Conservation (phyloP, 2,113 vertebrate species). For the Callospermophilus lateralis region DNA sequence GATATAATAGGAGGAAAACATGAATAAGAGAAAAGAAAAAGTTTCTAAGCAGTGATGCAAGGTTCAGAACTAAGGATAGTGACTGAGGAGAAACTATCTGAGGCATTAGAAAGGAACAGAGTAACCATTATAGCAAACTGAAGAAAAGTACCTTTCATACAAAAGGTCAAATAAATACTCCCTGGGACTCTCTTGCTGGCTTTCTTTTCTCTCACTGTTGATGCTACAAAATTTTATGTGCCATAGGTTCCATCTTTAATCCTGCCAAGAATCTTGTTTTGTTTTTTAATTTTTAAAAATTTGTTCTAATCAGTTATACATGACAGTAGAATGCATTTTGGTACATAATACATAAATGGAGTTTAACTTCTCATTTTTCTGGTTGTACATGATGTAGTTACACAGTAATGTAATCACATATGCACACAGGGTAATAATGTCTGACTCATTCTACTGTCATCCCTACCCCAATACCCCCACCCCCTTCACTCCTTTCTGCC, state of each 20-base stretch:
- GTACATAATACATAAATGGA: too few species aligned
- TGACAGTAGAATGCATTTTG: too few species aligned
- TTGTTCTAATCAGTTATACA: too few species aligned
- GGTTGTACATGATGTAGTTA: too few species aligned
- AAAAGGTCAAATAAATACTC: neutral
- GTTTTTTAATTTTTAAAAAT: neutral
- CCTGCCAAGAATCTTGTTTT: neutral
- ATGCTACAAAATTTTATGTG: neutral
- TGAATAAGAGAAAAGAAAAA: neutral
- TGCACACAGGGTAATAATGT: too few species aligned
- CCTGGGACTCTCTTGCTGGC: neutral
- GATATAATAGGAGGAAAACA: neutral
- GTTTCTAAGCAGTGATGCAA: neutral
- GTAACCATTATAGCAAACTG: neutral
- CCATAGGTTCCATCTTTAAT: neutral
- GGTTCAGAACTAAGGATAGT: neutral
- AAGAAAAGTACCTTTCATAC: neutral
- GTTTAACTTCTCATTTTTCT: too few species aligned
- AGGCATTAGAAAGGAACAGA: neutral
- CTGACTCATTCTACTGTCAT: too few species aligned
- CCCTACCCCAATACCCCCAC: too few species aligned
- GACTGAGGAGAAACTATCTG: neutral
- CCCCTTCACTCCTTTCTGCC: too few species aligned
- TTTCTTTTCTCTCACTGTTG: neutral
- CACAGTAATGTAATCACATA: too few species aligned